Base-by-base conservation (phyloP, 2,888 invertebrate genomes). In the Eutolmus rufibarbis region DNA sequence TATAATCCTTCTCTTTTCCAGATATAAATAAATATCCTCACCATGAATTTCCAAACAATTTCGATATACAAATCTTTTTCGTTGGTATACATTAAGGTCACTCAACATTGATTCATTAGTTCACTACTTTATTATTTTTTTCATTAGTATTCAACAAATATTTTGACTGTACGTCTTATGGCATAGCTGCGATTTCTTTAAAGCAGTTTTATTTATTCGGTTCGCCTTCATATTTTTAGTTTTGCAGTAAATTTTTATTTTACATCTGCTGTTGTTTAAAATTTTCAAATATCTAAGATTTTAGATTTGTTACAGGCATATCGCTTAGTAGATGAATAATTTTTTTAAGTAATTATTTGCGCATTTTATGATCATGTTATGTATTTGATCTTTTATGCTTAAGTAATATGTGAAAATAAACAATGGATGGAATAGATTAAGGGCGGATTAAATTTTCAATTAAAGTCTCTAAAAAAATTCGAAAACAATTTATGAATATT, bases 71-170 rank as follows among this genome's bases (percentile, higher is more conserved):
- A 66, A 66, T 51, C 57, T 66, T 82, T 85, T 85, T 85, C 85
- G 85, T 85, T 85, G 85, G 85, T 89, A 89, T 89, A 89, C 90
- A 89, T 90, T 90, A 90, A 90, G 90, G 90, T 90, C 90, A 90
- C 90, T 90, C 89, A 89, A 90, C 90, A 90, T 89, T 89, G 76
- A 88, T 84, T 88, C 66, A 37, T 37, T 66, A 66, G 66, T 66
- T 66, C 12, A 66, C 28, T 23, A 66, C 9, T 66, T 66, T 23
- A 56, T 19, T 57, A 19, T 9, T n/a, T 78, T 16, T 28, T 12
- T 79, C 76, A n/a, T 87, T 57, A 74, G 1, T 23, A 40, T 79
- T 84, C 51, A 16, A 57, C 16, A 79, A 79, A 51, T 12, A 43
- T 40, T 23, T 51, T 66, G 28, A 51, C 79, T 23, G 46, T 4